These are phyloP conservation scores for Microtus pennsylvanicus DNA, from an alignment of 2,113 vertebrate species.

Conservation along the genomic window DNA sequence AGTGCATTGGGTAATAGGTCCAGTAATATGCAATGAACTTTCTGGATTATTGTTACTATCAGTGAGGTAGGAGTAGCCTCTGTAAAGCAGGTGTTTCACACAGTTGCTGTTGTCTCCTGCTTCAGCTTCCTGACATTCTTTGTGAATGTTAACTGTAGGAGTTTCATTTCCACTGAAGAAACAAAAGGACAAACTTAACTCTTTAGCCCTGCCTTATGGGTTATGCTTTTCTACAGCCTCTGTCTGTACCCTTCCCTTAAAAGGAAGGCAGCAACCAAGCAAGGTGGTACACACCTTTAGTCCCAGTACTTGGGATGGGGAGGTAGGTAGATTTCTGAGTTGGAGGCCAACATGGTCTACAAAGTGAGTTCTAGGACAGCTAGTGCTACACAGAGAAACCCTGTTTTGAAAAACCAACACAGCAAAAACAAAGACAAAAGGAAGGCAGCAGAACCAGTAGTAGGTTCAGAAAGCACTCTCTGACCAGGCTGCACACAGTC, in stretches of 20 bases:
- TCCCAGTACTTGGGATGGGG: background rate
- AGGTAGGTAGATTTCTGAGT: background rate
- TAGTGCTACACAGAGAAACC: background rate
- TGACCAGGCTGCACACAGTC: background rate
- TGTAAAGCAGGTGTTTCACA: background rate
- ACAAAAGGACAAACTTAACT: background rate
- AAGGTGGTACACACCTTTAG: background rate
- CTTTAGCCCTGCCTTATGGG: background rate
- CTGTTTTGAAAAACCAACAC: background rate
- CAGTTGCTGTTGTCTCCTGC: slow-evolving; percentile 5
- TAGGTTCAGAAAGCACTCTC: background rate
- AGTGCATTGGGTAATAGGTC: background rate
- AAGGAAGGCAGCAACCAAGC: background rate
- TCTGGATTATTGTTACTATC: background rate
- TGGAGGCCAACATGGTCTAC: background rate
- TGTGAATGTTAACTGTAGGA: slow-evolving; percentile 40
- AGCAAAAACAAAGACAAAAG: background rate
- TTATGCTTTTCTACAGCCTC: background rate
- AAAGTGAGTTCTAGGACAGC: background rate
- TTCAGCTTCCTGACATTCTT: slow-evolving; percentile 22
- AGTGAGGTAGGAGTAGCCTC: background rate
- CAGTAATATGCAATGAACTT: background rate
- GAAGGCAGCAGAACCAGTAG: background rate
- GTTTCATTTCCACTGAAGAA: background rate
- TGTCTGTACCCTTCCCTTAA: background rate